Conservation (phyloP, 2,888 invertebrate genomes). For the Bruchidius siliquastri region DNA sequence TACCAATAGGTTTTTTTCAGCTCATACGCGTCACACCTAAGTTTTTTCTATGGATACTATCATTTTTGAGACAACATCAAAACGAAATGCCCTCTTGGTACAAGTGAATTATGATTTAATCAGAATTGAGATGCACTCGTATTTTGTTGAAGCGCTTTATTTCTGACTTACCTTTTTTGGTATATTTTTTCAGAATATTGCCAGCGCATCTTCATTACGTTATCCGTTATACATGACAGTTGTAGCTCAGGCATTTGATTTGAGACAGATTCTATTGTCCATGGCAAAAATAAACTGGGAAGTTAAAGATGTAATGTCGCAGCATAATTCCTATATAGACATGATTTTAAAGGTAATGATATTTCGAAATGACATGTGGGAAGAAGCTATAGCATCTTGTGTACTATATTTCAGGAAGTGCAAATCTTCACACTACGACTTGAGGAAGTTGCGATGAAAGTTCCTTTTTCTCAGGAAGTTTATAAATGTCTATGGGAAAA, state of each 20-base stretch:
- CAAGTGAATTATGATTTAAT: too few relatives aligned
- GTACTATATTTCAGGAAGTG: slow-evolving; percentile 52
- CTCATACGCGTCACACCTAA: too few relatives aligned
- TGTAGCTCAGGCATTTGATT: slow-evolving; percentile 73
- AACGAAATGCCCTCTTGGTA: too few relatives aligned
- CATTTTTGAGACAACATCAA: too few relatives aligned
- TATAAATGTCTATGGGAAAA: slow-evolving; percentile 78
- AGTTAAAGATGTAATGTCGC: slow-evolving; percentile 89
- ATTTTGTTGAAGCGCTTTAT: too few relatives aligned
- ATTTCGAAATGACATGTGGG: neutral
- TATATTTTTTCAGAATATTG: slow-evolving; percentile 54
- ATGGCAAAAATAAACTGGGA: slow-evolving; percentile 95
- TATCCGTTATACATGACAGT: slow-evolving; percentile 85
- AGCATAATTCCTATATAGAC: slow-evolving; percentile 88
- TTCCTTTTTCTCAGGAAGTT: slow-evolving; percentile 68
- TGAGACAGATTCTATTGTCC: slow-evolving; percentile 67
- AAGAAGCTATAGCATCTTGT: neutral
- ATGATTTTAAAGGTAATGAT: slow-evolving; percentile 61
- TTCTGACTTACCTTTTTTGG: too few relatives aligned
- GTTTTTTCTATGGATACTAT: too few relatives aligned
- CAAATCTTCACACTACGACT: slow-evolving; percentile 76
- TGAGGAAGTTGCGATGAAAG: slow-evolving; percentile 64
- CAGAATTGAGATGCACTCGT: too few relatives aligned
- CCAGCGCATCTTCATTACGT: slow-evolving; percentile 68
- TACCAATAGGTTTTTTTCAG: too few relatives aligned